A percentile compares a stretch with the other conserved stretches of the same genome.
phyloP scores from a whole-genome alignment of 2,888 invertebrate genomes.

The Pterobdella sp. region DNA sequence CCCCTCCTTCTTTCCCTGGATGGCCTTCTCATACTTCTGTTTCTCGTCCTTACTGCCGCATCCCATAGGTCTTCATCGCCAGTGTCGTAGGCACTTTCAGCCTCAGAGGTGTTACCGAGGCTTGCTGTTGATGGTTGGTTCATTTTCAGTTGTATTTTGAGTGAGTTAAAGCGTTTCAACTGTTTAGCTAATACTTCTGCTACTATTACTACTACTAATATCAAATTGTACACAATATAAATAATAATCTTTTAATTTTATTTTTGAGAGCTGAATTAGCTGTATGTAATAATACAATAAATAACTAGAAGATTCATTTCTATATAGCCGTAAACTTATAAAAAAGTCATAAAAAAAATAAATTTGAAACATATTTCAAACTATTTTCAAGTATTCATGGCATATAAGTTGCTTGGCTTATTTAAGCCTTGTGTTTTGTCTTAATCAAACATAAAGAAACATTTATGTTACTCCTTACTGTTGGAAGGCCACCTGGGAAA shows the following conservation, averaged over 20 bases:
- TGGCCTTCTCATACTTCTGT: conserved; percentile 44
- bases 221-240: no score
- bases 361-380: background rate
- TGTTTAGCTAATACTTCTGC: no score
- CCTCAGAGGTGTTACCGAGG: conserved; percentile 29
- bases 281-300: no score
- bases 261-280: no score
- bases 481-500: conserved; percentile 23
- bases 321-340: background rate
- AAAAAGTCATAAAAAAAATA: background rate
- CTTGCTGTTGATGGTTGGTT: conserved; percentile 2
- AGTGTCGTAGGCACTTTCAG: conserved; percentile 32
- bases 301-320: no score
- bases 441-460: background rate
- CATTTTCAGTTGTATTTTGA: no score
- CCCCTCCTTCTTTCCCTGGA: conserved; percentile 27
- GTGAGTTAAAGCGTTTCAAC: no score
- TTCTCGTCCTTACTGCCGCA: conserved; percentile 83
- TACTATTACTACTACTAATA: no score
- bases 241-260: no score
- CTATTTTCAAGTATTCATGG: background rate
- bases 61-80: conserved; percentile 68
- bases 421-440: no score
- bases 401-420: background rate
- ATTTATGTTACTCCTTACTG: background rate